A percentile compares a stretch with the other conserved stretches of the same genome.
Evolutionary conservation across 1,140 invertebrate species (phyloP).

Genomic region (Muscidifurax raptorellus): DNA sequence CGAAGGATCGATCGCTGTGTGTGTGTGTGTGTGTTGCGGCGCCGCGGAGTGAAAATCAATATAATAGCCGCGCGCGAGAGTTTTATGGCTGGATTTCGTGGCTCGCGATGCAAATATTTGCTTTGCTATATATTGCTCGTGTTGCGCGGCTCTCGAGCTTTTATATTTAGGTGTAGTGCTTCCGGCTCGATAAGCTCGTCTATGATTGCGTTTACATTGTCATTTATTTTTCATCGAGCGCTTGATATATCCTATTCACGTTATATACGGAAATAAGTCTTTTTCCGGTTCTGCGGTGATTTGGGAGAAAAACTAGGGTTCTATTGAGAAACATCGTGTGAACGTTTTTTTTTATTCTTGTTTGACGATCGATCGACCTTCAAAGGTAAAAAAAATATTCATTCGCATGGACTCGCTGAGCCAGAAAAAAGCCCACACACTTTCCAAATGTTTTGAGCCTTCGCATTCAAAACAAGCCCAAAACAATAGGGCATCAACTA

Average conservation of each 20-base stretch:
- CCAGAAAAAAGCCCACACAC: too few species aligned
- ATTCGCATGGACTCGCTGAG: too few species aligned
- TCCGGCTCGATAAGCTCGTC: neutral
- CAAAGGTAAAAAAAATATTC: too few species aligned
- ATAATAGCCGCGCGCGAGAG: neutral
- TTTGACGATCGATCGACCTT: too few species aligned
- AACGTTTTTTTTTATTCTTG: neutral
- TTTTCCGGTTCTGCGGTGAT: too few species aligned
- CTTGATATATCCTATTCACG: neutral
- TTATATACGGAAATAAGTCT: too few species aligned
- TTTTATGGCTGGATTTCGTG: conserved; percentile 15
- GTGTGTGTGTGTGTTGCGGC: neutral
- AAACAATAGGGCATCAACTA: neutral
- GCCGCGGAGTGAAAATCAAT: conserved; percentile 24
- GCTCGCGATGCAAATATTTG: conserved; percentile 20
- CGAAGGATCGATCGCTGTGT: neutral
- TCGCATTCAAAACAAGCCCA: too few species aligned
- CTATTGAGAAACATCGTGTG: neutral
- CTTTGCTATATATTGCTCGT: conserved; percentile 12
- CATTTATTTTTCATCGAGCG: conserved; percentile 12
- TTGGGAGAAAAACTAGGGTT: too few species aligned
- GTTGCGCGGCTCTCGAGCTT: neutral
- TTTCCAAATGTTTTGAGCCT: too few species aligned
- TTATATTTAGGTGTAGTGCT: neutral
- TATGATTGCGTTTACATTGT: neutral